These are phyloP conservation scores for Atractosteus spatula DNA, from an alignment of 2,113 vertebrate genomes.

Conservation along the genomic window DNA sequence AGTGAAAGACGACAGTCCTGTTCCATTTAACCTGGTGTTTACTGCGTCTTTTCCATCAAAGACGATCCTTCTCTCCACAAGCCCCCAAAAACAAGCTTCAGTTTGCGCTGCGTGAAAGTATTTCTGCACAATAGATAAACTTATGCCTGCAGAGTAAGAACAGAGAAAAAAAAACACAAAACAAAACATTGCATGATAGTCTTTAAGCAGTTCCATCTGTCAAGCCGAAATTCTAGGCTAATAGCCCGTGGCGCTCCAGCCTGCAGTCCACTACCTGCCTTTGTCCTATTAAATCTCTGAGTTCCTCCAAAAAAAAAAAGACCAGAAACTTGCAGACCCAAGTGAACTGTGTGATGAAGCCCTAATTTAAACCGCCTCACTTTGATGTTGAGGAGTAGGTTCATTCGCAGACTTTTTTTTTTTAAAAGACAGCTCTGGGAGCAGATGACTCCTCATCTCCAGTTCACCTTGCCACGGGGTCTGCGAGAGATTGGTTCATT, in stretches of 20 bases:
- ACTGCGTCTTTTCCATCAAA: neutral
- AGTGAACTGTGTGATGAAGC: slow-evolving; percentile 52
- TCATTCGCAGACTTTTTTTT: slow-evolving; percentile 61
- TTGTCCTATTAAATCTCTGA: slow-evolving; percentile 91
- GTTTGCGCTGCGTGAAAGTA: slow-evolving; percentile 37
- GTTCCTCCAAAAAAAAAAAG: slow-evolving; percentile 68
- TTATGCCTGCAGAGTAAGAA: slow-evolving; percentile 24
- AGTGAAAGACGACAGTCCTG: neutral
- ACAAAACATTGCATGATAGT: slow-evolving; percentile 95
- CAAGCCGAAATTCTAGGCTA: slow-evolving; percentile 90
- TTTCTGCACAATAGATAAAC: slow-evolving; percentile 43
- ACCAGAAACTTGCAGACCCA: slow-evolving; percentile 44
- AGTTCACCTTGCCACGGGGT: slow-evolving; percentile 98
- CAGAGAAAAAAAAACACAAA: slow-evolving; percentile 49
- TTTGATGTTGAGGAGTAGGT: slow-evolving; percentile 86
- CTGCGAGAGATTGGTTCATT: slow-evolving; percentile 98
- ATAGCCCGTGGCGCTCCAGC: slow-evolving; percentile 85
- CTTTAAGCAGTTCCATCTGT: slow-evolving; percentile 98
- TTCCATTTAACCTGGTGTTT: neutral
- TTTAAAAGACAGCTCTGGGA: slow-evolving; percentile 75
- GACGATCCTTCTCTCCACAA: too few relatives aligned
- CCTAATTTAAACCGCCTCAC: slow-evolving; percentile 85
- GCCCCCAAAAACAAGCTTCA: too few relatives aligned
- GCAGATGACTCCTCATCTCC: slow-evolving; percentile 86
- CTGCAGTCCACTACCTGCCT: slow-evolving; percentile 91